Evolutionary conservation across 2,113 vertebrate species (phyloP).

Genomic region (Hemiscyllium ocellatum): DNA sequence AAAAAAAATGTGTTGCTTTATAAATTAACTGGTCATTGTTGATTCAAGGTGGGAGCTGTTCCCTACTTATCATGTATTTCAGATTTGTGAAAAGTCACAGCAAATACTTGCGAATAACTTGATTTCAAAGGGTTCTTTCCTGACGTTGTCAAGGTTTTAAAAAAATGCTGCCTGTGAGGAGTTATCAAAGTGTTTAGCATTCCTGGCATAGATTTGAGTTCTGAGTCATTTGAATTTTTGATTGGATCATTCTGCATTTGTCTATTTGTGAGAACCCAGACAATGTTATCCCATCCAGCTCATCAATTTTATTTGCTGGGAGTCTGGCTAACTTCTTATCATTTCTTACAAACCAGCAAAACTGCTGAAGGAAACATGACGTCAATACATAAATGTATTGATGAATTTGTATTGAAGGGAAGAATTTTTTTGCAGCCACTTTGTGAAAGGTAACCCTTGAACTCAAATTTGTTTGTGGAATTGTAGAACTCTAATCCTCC

Average conservation of each 20-base stretch:
- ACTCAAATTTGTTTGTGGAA: not conserved
- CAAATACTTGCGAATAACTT: not conserved
- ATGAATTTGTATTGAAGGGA: not conserved
- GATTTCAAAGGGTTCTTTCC: not conserved
- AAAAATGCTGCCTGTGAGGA: not conserved
- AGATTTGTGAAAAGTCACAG: not conserved
- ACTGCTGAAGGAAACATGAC: not conserved
- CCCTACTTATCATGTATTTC: not conserved
- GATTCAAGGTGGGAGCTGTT: not conserved
- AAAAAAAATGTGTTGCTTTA: not conserved
- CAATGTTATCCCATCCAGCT: not conserved
- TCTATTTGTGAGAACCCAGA: not conserved
- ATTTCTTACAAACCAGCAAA: not conserved
- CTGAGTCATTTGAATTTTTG: not conserved
- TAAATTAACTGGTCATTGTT: not conserved
- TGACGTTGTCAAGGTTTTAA: not conserved
- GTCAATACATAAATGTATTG: not conserved
- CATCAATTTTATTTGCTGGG: not conserved
- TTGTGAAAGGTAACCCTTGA: not conserved
- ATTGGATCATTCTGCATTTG: not conserved
- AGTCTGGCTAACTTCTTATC: not conserved
- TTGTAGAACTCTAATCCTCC: not conserved
- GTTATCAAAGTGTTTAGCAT: not conserved
- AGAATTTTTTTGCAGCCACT: not conserved
- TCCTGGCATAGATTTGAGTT: not conserved